These are phyloP conservation scores for Lates japonicus DNA, from an alignment of 2,797 vertebrate genomes.

Conservation along the genomic window DNA sequence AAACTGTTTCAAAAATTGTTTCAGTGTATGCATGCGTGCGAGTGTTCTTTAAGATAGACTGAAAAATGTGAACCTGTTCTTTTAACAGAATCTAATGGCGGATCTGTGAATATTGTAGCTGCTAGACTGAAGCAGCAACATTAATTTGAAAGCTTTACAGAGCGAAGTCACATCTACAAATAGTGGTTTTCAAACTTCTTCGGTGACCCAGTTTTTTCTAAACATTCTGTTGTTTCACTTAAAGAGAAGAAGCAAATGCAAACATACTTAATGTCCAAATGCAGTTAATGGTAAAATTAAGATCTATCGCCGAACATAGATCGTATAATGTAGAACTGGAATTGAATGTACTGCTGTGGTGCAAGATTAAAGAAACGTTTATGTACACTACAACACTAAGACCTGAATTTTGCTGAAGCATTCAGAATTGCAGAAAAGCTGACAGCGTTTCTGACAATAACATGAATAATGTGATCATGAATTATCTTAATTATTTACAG, in stretches of 20 bases:
- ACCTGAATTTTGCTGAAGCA: not conserved
- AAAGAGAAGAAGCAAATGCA: not conserved
- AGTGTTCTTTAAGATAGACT: not conserved
- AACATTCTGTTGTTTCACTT: not conserved
- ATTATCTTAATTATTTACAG: conserved; percentile 35
- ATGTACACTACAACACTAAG: not conserved
- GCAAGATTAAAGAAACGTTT: not conserved
- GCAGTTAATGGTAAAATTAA: not conserved
- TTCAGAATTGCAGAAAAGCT: not conserved
- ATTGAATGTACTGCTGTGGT: not conserved
- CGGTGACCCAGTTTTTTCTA: not conserved
- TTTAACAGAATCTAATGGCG: not conserved
- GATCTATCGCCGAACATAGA: not conserved
- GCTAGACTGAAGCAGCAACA: not conserved
- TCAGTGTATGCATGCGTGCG: not conserved
- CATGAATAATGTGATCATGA: not conserved
- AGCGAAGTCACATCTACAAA: too few species aligned
- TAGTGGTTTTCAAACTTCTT: not conserved
- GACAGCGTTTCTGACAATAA: not conserved
- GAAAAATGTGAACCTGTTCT: not conserved
- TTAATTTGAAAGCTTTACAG: not conserved
- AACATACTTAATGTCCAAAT: not conserved
- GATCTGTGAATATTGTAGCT: not conserved
- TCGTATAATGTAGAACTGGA: not conserved
- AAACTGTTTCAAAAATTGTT: not conserved